Evolutionary conservation across 2,113 vertebrate genomes (phyloP).

Genomic region (Coptodon bakossiorum): DNA sequence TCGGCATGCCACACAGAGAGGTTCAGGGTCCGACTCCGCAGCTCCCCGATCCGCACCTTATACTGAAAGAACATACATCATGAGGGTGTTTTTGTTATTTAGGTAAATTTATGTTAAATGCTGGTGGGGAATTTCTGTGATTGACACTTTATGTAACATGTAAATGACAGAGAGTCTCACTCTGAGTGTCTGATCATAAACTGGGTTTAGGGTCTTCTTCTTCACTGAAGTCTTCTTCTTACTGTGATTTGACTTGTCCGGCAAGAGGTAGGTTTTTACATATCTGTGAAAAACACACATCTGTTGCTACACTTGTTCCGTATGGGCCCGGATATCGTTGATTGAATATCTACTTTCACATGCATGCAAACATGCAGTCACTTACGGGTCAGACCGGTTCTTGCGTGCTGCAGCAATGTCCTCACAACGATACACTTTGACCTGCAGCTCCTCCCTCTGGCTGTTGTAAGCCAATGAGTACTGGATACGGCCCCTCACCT

Average conservation of each 20-base stretch:
- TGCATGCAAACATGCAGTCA: slow-evolving; percentile 2
- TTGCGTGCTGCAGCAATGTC: slow-evolving; percentile 82
- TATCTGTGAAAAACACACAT: slow-evolving; percentile 72
- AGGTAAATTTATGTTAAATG: background rate
- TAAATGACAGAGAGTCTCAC: slow-evolving; percentile 62
- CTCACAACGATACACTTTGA: slow-evolving; percentile 83
- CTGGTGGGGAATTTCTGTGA: background rate
- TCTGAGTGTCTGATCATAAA: slow-evolving; percentile 88
- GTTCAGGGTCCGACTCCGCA: slow-evolving; percentile 82
- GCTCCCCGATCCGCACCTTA: slow-evolving; percentile 78
- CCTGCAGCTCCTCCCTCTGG: slow-evolving; percentile 74
- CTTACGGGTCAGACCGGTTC: slow-evolving; percentile 88
- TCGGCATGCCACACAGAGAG: slow-evolving; percentile 93
- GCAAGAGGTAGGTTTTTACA: slow-evolving; percentile 91
- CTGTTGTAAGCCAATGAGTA: slow-evolving; percentile 81
- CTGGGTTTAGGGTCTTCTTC: slow-evolving; percentile 85
- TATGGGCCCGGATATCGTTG: background rate
- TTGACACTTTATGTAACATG: background rate
- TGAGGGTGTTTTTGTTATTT: background rate
- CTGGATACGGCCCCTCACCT: slow-evolving; percentile 82
- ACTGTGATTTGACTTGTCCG: slow-evolving; percentile 85
- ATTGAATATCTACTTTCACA: background rate
- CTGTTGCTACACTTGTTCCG: background rate
- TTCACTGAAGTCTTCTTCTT: slow-evolving; percentile 89
- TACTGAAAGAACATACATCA: slow-evolving; percentile 69